Percentiles rank a stretch among this genome's conserved stretches.
Conservation (phyloP, 2,888 invertebrate genomes). For the Carcina quercana region DNA sequence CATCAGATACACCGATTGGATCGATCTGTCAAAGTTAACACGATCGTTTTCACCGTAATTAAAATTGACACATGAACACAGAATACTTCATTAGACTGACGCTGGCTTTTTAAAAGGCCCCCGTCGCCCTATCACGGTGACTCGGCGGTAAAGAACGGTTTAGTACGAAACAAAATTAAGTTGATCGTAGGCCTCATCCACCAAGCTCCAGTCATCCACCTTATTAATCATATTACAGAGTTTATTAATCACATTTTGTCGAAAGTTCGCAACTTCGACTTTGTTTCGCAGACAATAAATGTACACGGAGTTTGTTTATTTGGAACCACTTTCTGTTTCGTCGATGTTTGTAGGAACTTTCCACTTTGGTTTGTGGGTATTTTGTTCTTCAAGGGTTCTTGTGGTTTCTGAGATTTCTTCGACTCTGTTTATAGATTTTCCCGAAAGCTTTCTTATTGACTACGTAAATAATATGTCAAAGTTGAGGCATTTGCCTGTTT, state of each 20-base stretch:
- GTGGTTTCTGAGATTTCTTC: no score
- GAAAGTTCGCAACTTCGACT: slow-evolving; percentile 15
- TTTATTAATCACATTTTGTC: slow-evolving; percentile 35
- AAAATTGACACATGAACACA: slow-evolving; percentile 46
- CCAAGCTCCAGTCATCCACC: slow-evolving; percentile 29
- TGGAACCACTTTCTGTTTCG: no score
- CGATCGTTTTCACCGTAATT: slow-evolving; percentile 39
- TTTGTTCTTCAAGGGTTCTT: no score
- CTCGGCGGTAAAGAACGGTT: slow-evolving; percentile 25
- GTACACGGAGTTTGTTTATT: not conserved
- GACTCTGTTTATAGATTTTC: no score
- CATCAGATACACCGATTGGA: no score
- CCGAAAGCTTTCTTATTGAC: no score
- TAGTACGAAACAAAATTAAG: slow-evolving; percentile 18
- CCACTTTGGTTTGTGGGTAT: no score
- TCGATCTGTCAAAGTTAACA: slow-evolving; percentile 9
- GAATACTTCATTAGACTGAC: slow-evolving; percentile 42
- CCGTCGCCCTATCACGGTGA: slow-evolving; percentile 37
- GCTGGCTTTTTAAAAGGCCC: slow-evolving; percentile 25
- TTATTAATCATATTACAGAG: slow-evolving; percentile 34
- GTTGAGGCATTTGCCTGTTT: no score
- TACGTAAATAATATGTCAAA: no score
- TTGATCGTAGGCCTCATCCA: slow-evolving; percentile 31
- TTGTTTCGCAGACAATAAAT: slow-evolving; percentile 4
- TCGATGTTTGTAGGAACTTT: no score